These are phyloP conservation scores for Cavia porcellus DNA, from an alignment of 2,113 vertebrate species.

Conservation along the genomic window DNA sequence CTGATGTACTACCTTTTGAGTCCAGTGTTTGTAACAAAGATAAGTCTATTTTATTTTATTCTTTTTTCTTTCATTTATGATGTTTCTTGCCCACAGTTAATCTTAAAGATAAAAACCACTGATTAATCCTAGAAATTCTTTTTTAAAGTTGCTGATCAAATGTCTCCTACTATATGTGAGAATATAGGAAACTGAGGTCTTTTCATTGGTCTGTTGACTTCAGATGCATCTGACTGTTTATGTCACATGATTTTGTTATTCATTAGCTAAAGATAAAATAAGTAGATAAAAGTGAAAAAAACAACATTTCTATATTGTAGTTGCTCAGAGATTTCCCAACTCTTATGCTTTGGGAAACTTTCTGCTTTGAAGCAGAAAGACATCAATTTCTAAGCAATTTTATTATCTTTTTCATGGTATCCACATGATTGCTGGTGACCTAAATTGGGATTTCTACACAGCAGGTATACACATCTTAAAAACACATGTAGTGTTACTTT, in stretches of 20 bases:
- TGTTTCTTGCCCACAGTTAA: constrained; percentile 25
- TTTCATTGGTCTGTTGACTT: constrained; percentile 34
- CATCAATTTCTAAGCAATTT: constrained; percentile 29
- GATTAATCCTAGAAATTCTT: background rate
- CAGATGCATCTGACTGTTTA: background rate
- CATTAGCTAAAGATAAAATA: constrained; percentile 47
- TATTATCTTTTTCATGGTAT: constrained; percentile 34
- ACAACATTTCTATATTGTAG: background rate
- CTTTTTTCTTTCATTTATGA: background rate
- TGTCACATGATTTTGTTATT: constrained; percentile 3
- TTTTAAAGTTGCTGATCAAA: background rate
- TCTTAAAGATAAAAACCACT: background rate
- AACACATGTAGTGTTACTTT: background rate
- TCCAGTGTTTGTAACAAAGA: background rate
- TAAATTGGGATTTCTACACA: background rate
- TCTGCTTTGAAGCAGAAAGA: constrained; percentile 32
- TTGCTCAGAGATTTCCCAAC: constrained; percentile 46
- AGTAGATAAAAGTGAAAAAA: background rate
- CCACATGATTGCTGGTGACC: background rate
- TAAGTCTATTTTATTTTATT: background rate
- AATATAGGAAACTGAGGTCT: background rate
- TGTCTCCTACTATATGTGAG: background rate
- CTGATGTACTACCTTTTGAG: background rate
- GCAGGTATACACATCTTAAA: background rate
- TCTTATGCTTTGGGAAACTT: background rate